Base-by-base conservation (phyloP, 2,113 vertebrate genomes). In the Choloepus hoffmanni region DNA sequence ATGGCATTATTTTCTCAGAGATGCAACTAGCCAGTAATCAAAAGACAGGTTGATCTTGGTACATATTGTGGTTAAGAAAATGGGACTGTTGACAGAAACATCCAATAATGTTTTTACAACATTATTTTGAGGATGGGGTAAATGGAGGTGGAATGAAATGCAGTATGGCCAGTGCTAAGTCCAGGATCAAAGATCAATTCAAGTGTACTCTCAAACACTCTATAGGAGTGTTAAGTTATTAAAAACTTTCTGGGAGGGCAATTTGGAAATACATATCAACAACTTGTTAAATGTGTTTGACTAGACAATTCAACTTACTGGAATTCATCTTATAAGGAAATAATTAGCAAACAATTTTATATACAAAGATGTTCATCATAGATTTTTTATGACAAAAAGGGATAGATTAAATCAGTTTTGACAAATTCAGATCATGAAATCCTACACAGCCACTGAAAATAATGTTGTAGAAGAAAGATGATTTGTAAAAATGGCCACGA, bases 1-100 rank as follows among this genome's bases (percentile, higher is more conserved):
- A 70, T 95, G 85, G 77, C 73, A 77, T 88, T 21, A 55, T 78
- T 74, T 94, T 95, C 79, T 90, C 85, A 95, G 89, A 95, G 90
- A 86, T 85, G 60, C 67, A 83, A 60, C 74, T 91, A 89, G 30
- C 62, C 95, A 55, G 74, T 76, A 88, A 95, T 92, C 73, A 89
- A 89, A 89, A 86, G 77, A 73, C 11, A 55, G n/a, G 82, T 5
- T 91, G 53, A 90, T 67, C 72, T 72, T 94, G 78, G 68, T 67
- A 72, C 50, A n/a, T 36, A 28, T 45, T 88, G 33, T 70, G n/a
- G 9, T 85, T 85, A 70, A 91, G 74, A 86, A 95, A 89, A 62
- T 81, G 50, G 40, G 24, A 33, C 60, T 81, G 14, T 60, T 78
- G 88, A 83, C 48, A 89, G 81, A 73, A 90, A 55, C 30, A 89